phyloP scores from a whole-genome alignment of 2,888 invertebrate genomes.

The Dexiosoma caninum region DNA sequence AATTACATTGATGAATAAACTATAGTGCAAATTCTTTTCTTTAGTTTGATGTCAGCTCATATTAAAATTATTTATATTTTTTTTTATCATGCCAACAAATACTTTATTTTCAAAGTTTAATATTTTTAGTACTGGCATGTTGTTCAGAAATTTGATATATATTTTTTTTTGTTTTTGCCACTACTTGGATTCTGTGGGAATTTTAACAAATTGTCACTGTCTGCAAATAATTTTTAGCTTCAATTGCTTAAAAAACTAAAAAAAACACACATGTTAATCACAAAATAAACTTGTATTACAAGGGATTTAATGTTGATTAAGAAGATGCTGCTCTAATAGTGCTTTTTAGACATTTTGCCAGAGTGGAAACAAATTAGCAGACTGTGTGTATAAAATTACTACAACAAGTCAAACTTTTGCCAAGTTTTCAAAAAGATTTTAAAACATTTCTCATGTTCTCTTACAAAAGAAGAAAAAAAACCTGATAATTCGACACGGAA shows the following conservation, averaged over 20 bases:
- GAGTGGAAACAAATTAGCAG: constrained; percentile 17
- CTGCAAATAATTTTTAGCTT: constrained; percentile 30
- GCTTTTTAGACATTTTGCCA: not conserved
- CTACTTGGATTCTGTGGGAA: constrained; percentile 37
- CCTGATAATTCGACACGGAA: not conserved
- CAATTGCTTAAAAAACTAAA: not conserved
- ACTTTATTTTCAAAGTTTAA: not conserved
- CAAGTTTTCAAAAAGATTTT: constrained; percentile 9
- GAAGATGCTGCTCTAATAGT: not conserved
- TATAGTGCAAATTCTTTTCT: too few species aligned
- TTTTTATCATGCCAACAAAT: not conserved
- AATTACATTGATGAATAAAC: too few species aligned
- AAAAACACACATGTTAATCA: constrained; percentile 14
- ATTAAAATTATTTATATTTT: too few species aligned
- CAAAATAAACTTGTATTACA: constrained; percentile 21
- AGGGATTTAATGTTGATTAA: constrained; percentile 20
- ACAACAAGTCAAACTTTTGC: constrained; percentile 22
- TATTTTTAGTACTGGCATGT: not conserved
- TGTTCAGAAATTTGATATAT: constrained; percentile 18
- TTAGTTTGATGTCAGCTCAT: not conserved
- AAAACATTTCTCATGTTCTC: constrained; percentile 26
- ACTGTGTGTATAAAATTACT: constrained; percentile 29
- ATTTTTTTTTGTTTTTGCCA: not conserved
- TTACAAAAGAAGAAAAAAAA: not conserved
- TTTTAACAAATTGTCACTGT: constrained; percentile 25